Evolutionary conservation across 2,113 vertebrate species (phyloP).

Genomic region (Eretmodus cyanostictus): DNA sequence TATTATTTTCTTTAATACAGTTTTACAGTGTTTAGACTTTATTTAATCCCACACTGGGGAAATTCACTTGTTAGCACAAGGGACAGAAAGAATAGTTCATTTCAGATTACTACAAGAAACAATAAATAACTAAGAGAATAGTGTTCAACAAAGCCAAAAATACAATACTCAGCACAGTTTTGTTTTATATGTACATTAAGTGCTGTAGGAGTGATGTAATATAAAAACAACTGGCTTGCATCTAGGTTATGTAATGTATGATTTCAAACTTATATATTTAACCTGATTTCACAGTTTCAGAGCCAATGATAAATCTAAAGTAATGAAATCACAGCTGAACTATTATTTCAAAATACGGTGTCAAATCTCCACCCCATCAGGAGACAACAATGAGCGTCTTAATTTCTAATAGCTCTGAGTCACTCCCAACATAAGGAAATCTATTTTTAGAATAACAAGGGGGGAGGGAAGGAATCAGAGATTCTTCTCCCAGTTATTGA

Average conservation of each 20-base stretch:
- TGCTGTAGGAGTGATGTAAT: neutral
- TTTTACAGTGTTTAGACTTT: neutral
- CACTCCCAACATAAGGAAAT: constrained; percentile 30
- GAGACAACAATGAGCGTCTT: neutral
- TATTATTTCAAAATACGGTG: neutral
- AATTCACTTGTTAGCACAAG: neutral
- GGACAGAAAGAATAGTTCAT: neutral
- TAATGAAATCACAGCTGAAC: neutral
- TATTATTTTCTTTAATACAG: neutral
- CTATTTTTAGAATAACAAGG: constrained; percentile 54
- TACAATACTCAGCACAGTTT: neutral
- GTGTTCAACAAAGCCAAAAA: neutral
- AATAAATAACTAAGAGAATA: neutral
- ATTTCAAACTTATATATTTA: neutral
- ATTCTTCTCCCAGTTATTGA: constrained; percentile 61
- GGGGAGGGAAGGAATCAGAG: neutral
- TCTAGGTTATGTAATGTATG: neutral
- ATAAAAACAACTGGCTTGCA: neutral
- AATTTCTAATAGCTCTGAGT: constrained; percentile 13
- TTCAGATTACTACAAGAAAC: neutral
- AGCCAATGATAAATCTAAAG: neutral
- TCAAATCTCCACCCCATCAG: neutral
- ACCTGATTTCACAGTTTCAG: neutral
- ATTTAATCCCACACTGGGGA: neutral
- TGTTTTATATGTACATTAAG: neutral